Evolutionary conservation across 2,113 vertebrate species (phyloP).

Genomic region (Eclectus roratus): DNA sequence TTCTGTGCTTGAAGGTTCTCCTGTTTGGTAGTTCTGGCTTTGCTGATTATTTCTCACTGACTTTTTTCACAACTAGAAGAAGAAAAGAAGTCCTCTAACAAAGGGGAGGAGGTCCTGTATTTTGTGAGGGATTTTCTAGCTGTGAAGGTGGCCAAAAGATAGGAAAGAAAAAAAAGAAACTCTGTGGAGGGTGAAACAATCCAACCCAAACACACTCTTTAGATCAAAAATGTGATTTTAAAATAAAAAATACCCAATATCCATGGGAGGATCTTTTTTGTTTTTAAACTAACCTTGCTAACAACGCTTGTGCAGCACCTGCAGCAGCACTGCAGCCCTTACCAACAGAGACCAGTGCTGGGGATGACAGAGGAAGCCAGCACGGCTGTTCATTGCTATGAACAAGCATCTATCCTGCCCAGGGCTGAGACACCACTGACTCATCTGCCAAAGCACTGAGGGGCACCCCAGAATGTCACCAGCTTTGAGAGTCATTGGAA

Average conservation of each 20-base stretch:
- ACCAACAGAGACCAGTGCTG: not conserved
- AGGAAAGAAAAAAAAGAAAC: not conserved
- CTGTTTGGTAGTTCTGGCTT: not conserved
- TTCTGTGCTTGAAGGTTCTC: not conserved
- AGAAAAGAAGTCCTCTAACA: not conserved
- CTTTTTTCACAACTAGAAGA: not conserved
- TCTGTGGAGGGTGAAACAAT: not conserved
- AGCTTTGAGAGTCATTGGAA: not conserved
- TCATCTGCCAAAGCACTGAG: not conserved
- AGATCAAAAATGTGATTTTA: not conserved
- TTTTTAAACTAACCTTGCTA: not conserved
- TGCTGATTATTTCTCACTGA: not conserved
- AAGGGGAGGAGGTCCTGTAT: not conserved
- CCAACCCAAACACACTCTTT: not conserved
- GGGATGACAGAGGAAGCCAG: not conserved
- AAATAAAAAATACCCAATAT: not conserved
- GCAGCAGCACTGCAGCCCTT: not conserved
- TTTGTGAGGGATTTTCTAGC: not conserved
- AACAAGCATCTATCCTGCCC: conserved; percentile 9
- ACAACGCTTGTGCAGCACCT: not conserved
- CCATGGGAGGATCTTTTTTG: not conserved
- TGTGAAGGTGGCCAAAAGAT: not conserved
- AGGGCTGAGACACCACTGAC: not conserved
- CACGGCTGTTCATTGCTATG: not conserved
- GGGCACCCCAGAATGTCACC: not conserved